Evolutionary conservation across 2,797 vertebrate genomes (phyloP).

Genomic region (Petrocephalus schoutedeni): DNA sequence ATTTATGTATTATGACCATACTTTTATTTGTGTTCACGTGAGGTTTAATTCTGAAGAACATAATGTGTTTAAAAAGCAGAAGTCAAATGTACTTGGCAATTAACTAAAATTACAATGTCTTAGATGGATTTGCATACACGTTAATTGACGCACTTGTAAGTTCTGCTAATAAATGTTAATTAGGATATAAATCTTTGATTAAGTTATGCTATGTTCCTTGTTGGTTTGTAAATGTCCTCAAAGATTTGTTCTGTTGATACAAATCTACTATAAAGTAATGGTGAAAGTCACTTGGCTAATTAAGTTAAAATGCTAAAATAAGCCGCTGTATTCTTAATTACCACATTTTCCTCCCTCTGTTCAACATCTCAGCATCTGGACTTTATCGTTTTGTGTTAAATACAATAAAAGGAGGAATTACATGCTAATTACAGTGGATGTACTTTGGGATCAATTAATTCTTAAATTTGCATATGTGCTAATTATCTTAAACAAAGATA

Average conservation of each 20-base stretch:
- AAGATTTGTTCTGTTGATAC: slow-evolving; percentile 54
- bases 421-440: slow-evolving; percentile 63
- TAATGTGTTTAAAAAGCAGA: background rate
- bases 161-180: slow-evolving; percentile 62
- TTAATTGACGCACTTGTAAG: slow-evolving; percentile 56
- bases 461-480: slow-evolving; percentile 56
- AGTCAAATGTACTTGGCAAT: background rate
- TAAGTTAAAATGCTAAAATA: slow-evolving; percentile 59
- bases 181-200: slow-evolving; percentile 62
- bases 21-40: background rate
- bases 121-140: slow-evolving; percentile 25
- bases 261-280: slow-evolving; percentile 48
- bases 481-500: slow-evolving; percentile 43
- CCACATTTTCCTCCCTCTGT: slow-evolving; percentile 20
- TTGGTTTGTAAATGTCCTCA: slow-evolving; percentile 64
- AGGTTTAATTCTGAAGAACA: background rate
- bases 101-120: slow-evolving; percentile 10
- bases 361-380: slow-evolving; percentile 44
- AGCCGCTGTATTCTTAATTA: slow-evolving; percentile 62
- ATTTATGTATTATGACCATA: slow-evolving; percentile 18
- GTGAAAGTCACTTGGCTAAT: slow-evolving; percentile 54
- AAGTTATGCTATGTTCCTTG: slow-evolving; percentile 59
- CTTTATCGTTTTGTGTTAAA: slow-evolving; percentile 42
- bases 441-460: slow-evolving; percentile 57
- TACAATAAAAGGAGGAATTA: slow-evolving; percentile 53